A percentile compares a stretch with the other conserved stretches of the same genome.
These are phyloP conservation scores for Polydrusus tereticollis DNA, from an alignment of 2,888 invertebrate species.

Conservation along the genomic window DNA sequence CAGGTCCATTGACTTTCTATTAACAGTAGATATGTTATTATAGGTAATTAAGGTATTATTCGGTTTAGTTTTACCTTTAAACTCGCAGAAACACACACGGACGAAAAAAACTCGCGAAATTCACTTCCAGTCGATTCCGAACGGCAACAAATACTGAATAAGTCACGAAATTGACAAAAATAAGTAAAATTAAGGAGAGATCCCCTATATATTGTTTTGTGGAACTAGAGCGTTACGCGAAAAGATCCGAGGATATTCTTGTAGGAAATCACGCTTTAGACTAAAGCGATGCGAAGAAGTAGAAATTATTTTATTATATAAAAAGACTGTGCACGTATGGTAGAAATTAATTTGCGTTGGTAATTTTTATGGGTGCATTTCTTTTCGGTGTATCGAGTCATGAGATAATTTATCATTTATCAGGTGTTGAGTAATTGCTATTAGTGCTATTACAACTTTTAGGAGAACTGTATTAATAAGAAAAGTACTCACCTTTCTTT, in stretches of 20 bases:
- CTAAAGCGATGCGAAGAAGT: slow-evolving; percentile 17
- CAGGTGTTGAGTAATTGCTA: too few species aligned
- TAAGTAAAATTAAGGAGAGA: slow-evolving; percentile 42
- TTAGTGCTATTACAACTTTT: too few species aligned
- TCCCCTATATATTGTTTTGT: slow-evolving; percentile 41
- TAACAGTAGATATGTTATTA: too few species aligned
- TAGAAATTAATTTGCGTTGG: not conserved
- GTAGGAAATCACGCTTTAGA: slow-evolving; percentile 29
- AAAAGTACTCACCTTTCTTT: too few species aligned
- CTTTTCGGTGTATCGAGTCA: too few species aligned
- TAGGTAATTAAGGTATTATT: too few species aligned
- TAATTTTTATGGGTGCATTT: too few species aligned
- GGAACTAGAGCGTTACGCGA: slow-evolving; percentile 40
- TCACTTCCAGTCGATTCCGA: not conserved
- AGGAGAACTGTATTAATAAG: too few species aligned
- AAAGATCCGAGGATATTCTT: slow-evolving; percentile 3
- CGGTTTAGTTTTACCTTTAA: too few species aligned
- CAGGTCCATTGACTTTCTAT: too few species aligned
- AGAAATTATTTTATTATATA: slow-evolving; percentile 42
- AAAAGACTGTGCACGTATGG: not conserved
- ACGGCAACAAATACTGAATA: not conserved
- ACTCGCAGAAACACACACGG: not conserved
- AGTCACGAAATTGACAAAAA: slow-evolving; percentile 27
- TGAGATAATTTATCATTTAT: too few species aligned
- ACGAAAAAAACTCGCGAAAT: not conserved